Base-by-base conservation (phyloP, 2,888 invertebrate species). In the Drosophila rellima region DNA sequence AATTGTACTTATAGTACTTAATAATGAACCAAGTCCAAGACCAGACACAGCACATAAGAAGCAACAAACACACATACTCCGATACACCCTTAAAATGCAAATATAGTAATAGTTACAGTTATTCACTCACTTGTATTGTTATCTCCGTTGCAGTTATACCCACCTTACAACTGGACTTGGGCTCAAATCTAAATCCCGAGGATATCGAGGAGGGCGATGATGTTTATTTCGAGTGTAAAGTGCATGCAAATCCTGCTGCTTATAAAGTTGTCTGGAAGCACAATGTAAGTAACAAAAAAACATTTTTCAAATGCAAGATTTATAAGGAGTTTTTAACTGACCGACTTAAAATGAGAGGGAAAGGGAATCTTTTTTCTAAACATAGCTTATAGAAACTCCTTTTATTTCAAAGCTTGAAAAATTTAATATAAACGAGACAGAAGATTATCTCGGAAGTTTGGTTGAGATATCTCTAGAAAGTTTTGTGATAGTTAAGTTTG, bases 211-310 rank as follows among this genome's bases (percentile, higher is more conserved):
- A 96, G 92, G 96, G 96, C 70, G 96, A 95, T 90, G 96, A 96
- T 92, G 96, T 96, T 77, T 96, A 96, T 92, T 96, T 96, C 91
- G 96, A 96, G 93, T 96, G 96, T 93, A 95, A 95, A 93, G 95
- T 96, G 84, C 94, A 95, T 91, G 95, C 96, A 77, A 96, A 96
- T 93, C 96, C 96, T 13, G 94, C 93, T 91, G 95, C 96, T 83
- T 96, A 96, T 92, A 96, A 96, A 94, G 95, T 96, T 83, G 94
- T 96, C 68, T 96, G 96, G 96, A 95, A 95, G 86, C 96, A 96
- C 92, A 95, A 96, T 92, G 96, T 96, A 93, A 96, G 96, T 95
- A 87, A 51, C 51, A 56, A 63, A 60, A 60, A 70, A 67, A 56
- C 52, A 26, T 44, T 61, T 40, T 42, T 57, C 13, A 54, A 69